A percentile compares a stretch with the other conserved stretches of the same genome.
phyloP scores from a whole-genome alignment of 2,888 invertebrate genomes.

The Trichogramma dendrolimi region DNA sequence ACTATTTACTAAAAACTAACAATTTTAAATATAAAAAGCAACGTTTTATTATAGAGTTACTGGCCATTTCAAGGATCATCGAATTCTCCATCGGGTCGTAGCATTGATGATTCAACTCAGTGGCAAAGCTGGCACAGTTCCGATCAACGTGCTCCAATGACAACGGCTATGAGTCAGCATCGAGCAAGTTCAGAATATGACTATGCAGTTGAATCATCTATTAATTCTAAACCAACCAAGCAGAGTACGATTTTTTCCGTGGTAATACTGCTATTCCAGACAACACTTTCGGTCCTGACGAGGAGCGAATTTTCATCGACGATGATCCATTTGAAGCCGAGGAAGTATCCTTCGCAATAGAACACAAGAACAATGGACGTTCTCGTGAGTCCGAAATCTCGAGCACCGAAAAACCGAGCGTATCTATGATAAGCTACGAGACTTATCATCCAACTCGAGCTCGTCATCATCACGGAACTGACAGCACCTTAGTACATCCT shows the following conservation, averaged over 20 bases:
- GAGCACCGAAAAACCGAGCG: slow-evolving; percentile 6
- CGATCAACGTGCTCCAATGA: not conserved
- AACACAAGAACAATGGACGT: slow-evolving; percentile 31
- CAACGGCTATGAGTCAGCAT: too few relatives aligned
- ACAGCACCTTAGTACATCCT: not conserved
- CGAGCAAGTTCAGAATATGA: too few relatives aligned
- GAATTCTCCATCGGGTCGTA: slow-evolving; percentile 55
- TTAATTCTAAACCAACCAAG: not conserved
- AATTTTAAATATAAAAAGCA: slow-evolving; percentile 11
- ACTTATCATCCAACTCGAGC: not conserved
- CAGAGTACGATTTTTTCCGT: slow-evolving; percentile 13
- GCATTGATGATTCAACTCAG: slow-evolving; percentile 42
- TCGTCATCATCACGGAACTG: slow-evolving; percentile 19
- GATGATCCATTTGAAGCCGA: slow-evolving; percentile 46
- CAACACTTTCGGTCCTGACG: slow-evolving; percentile 46
- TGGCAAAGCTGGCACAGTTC: not conserved
- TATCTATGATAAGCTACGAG: slow-evolving; percentile 20
- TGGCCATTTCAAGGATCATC: slow-evolving; percentile 72
- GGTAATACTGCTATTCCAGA: slow-evolving; percentile 45
- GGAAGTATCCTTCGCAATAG: slow-evolving; percentile 40
- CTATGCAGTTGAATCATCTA: too few relatives aligned
- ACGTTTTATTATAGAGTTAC: slow-evolving; percentile 58
- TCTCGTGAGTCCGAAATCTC: not conserved
- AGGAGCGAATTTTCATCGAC: slow-evolving; percentile 49
- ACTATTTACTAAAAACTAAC: not conserved